phyloP scores from a whole-genome alignment of 2,797 vertebrate species.

The Gambusia yucatana region DNA sequence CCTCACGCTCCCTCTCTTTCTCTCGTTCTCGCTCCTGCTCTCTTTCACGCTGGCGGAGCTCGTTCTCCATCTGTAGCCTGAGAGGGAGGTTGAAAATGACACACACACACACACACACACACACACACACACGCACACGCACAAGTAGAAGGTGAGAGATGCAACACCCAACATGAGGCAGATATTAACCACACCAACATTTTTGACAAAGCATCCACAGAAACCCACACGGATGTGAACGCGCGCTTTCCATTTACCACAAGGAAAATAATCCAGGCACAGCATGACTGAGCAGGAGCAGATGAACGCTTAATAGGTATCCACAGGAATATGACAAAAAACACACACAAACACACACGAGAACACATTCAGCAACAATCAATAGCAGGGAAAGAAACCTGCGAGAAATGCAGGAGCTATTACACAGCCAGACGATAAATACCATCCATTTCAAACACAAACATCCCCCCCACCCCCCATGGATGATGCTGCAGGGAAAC shows the following conservation, averaged over 20 bases:
- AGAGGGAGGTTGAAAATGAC: slow-evolving; percentile 72
- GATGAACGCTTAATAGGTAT: slow-evolving; percentile 81
- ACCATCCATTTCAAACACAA: slow-evolving; percentile 65
- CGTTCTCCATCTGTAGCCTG: slow-evolving; percentile 92
- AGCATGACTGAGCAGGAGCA: slow-evolving; percentile 80
- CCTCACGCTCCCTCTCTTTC: slow-evolving; percentile 72
- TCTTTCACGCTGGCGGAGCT: slow-evolving; percentile 83
- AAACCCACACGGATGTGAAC: slow-evolving; percentile 37
- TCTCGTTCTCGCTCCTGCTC: slow-evolving; percentile 76
- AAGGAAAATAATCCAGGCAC: slow-evolving; percentile 78
- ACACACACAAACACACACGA: slow-evolving; percentile 29
- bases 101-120: slow-evolving; percentile 33
- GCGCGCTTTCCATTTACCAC: slow-evolving; percentile 63
- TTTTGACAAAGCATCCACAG: slow-evolving; percentile 48
- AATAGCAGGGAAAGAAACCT: slow-evolving; percentile 61
- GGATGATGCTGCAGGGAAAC: slow-evolving; percentile 50
- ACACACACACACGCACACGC: slow-evolving; percentile 32
- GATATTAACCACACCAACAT: slow-evolving; percentile 78
- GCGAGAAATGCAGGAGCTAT: slow-evolving; percentile 57
- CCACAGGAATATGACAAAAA: slow-evolving; percentile 72
- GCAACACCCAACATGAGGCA: slow-evolving; percentile 80
- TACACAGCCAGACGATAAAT: slow-evolving; percentile 57
- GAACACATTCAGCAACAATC: slow-evolving; percentile 54
- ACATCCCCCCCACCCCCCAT: slow-evolving; percentile 25
- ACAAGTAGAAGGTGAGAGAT: slow-evolving; percentile 77